Conservation (phyloP, 2,113 vertebrate genomes). For the Oriolus oriolus region DNA sequence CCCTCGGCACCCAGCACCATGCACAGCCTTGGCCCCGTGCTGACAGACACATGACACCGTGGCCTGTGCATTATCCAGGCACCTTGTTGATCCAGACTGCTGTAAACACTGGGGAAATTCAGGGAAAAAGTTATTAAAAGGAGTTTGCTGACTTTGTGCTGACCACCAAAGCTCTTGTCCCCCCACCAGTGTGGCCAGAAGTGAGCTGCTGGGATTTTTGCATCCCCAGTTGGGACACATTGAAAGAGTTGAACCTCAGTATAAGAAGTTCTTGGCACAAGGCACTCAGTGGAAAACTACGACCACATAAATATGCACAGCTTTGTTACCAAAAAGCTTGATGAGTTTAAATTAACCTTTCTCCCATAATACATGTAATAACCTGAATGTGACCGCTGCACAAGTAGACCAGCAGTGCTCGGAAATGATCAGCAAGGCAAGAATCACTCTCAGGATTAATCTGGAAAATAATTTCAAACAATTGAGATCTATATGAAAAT, state of each 20-base stretch:
- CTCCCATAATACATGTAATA: background rate
- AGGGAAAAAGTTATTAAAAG: background rate
- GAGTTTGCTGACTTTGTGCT: background rate
- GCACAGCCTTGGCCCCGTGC: fast-evolving
- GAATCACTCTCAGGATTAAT: constrained; percentile 24
- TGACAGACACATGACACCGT: fast-evolving
- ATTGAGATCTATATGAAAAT: constrained; percentile 30
- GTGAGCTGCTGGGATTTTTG: background rate
- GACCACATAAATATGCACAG: background rate
- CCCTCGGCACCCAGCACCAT: background rate
- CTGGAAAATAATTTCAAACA: constrained; percentile 39
- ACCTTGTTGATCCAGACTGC: background rate
- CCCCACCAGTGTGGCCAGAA: background rate
- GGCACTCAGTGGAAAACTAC: background rate
- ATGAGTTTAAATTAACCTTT: background rate
- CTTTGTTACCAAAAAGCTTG: background rate
- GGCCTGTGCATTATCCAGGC: background rate
- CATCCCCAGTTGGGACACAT: background rate
- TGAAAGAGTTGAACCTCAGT: background rate
- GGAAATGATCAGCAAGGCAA: background rate
- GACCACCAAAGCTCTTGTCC: background rate
- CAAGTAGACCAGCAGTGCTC: background rate
- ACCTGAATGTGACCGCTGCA: background rate
- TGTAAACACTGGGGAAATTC: background rate
- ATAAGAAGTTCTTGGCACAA: background rate